A percentile compares a stretch with the other conserved stretches of the same genome.
Conservation (phyloP, 2,113 vertebrate genomes). For the Echinops telfairi region DNA sequence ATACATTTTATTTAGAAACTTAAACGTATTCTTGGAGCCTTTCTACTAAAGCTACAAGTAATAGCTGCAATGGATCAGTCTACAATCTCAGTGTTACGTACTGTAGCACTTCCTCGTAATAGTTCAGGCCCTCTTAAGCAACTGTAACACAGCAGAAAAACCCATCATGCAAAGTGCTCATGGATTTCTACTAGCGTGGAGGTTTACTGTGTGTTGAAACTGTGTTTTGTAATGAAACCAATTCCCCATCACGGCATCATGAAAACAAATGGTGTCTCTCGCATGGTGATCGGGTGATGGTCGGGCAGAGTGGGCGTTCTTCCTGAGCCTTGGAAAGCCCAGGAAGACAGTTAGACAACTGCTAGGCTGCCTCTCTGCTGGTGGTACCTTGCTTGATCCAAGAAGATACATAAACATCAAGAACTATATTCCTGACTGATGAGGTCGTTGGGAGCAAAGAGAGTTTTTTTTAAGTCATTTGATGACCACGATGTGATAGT, state of each 20-base stretch:
- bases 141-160: neutral
- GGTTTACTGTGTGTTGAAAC: neutral
- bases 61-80: conserved; percentile 7
- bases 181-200: neutral
- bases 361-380: neutral
- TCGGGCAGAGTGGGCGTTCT: neutral
- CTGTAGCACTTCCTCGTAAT: neutral
- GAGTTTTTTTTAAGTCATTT: neutral
- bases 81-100: conserved; percentile 32
- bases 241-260: neutral
- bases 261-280: neutral
- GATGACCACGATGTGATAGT: neutral
- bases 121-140: neutral
- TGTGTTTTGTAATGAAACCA: neutral
- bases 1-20: conserved; percentile 7
- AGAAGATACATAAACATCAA: neutral
- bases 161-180: neutral
- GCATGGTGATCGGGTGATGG: neutral
- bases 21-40: neutral
- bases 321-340: neutral
- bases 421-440: neutral
- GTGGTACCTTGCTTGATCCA: neutral
- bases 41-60: conserved; percentile 28
- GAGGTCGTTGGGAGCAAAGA: neutral
- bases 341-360: neutral